Evolutionary conservation across 2,113 vertebrate genomes (phyloP), one percentile per base, ranked within the genome.

Genomic region (Sceloporus tristichus): DNA sequence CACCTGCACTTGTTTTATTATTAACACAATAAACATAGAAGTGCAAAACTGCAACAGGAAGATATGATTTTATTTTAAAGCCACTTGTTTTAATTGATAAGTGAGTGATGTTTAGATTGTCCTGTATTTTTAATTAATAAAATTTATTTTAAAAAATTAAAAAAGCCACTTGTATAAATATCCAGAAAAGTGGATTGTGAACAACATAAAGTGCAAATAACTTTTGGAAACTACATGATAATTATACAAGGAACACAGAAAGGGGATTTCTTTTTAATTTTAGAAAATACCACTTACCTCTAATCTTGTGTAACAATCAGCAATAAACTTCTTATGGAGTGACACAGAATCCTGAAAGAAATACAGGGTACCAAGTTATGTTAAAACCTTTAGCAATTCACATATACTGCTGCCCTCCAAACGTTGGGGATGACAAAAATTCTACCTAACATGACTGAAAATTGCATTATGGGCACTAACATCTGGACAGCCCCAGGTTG

Each of bases 321-420:
- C 98, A 89, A 99, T 99, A 91, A 99, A 99, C 94, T 99, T 99
- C 97, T 99, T 99, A 96, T 99, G 99, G 92, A 99, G 97, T 42
- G 99, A 98, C 21, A 99, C 98, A 0, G 99, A 99, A 96, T 99
- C 99, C 99, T 99, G 90, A 40, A 91, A 88, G 93, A 66, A 9
- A 85, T 79, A 86, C 19, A 95, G 0, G 40, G 0, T 91, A 25
- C 0, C 91, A 8, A 93, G 42, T 19, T 18, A 75, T 91, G 94
- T 91, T 75, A 78, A 1, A 78, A 1, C 62, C 10, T 38, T 59
- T 65, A 9, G 21, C 3, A 74, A 40, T 73, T 34, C 10, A 70
- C 81, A 70, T 18, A 34, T 34, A 9, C 18, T 62, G 59, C 13
- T 62, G 14, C 59, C 13, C 59, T 16, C 59, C 59, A 62, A 3